These are phyloP conservation scores for Drosophila persimilis DNA, from an alignment of 1,140 invertebrate genomes.

Conservation along the genomic window DNA sequence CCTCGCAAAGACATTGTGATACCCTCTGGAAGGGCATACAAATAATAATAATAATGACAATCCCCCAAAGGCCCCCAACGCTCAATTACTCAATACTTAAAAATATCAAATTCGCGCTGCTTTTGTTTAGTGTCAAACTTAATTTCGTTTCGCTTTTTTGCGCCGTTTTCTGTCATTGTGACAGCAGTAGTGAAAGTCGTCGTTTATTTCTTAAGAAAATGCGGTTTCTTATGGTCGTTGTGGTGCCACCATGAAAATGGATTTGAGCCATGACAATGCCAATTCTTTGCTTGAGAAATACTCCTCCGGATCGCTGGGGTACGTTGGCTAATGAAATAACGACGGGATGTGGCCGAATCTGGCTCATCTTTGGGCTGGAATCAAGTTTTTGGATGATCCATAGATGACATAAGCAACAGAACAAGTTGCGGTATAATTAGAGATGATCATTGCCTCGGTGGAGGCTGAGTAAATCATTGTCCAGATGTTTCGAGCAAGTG, in stretches of 20 bases:
- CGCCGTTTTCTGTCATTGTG: slow-evolving; percentile 17
- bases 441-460: slow-evolving; percentile 35
- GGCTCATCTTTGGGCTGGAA: slow-evolving; percentile 30
- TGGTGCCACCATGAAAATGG: slow-evolving; percentile 17
- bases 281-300: slow-evolving; percentile 37
- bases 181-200: slow-evolving; percentile 69
- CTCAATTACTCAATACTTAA: slow-evolving; percentile 71
- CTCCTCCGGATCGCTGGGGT: slow-evolving; percentile 5
- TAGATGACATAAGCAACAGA: slow-evolving; percentile 36
- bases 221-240: slow-evolving; percentile 25
- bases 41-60: slow-evolving; percentile 43
- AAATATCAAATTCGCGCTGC: slow-evolving; percentile 59
- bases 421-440: slow-evolving; percentile 40
- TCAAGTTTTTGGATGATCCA: slow-evolving; percentile 19
- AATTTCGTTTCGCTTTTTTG: slow-evolving; percentile 32
- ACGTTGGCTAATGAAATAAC: slow-evolving; percentile 19
- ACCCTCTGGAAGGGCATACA: no score
- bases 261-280: slow-evolving; percentile 44
- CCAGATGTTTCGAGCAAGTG: no score
- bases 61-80: slow-evolving; percentile 33
- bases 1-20: no score
- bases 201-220: slow-evolving; percentile 49
- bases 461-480: slow-evolving; percentile 3
- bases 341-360: slow-evolving; percentile 43
- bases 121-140: slow-evolving; percentile 33